Evolutionary conservation across 2,797 vertebrate species (phyloP).

Genomic region (Philypnodon macrostomus): DNA sequence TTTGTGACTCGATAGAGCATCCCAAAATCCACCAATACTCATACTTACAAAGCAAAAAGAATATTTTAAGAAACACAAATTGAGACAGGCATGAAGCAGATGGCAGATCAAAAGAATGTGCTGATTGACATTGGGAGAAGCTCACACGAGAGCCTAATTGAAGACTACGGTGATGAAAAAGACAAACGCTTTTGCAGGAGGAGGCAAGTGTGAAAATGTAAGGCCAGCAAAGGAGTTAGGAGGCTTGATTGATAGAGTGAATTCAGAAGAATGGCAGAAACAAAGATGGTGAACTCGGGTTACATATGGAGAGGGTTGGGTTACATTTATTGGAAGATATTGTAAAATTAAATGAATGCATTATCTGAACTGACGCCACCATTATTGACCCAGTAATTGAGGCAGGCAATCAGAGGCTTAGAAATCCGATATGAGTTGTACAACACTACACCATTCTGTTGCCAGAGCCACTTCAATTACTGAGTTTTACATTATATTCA

Average conservation of each 20-base stretch:
- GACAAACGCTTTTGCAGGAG: constrained; percentile 2
- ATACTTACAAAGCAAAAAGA: too few species aligned
- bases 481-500: too few species aligned
- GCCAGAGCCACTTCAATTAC: too few species aligned
- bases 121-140: constrained; percentile 29
- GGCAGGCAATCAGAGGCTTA: constrained; percentile 31
- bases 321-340: constrained; percentile 36
- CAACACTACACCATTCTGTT: not conserved
- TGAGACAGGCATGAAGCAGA: constrained; percentile 27
- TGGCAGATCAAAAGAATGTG: constrained; percentile 13
- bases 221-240: constrained; percentile 20
- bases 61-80: constrained; percentile 11
- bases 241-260: constrained; percentile 40
- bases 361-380: constrained; percentile 43
- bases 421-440: constrained; percentile 39
- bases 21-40: too few species aligned
- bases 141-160: constrained; percentile 19
- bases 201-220: constrained; percentile 20
- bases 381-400: constrained; percentile 51
- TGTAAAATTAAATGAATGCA: constrained; percentile 48
- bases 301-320: constrained; percentile 32
- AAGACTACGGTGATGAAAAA: constrained; percentile 13
- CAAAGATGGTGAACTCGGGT: constrained; percentile 16
- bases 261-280: constrained; percentile 37
- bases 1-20: too few species aligned